Evolutionary conservation across 2,888 invertebrate species (phyloP), one percentile per base, ranked within the genome.

Genomic region (Lymantria monacha): DNA sequence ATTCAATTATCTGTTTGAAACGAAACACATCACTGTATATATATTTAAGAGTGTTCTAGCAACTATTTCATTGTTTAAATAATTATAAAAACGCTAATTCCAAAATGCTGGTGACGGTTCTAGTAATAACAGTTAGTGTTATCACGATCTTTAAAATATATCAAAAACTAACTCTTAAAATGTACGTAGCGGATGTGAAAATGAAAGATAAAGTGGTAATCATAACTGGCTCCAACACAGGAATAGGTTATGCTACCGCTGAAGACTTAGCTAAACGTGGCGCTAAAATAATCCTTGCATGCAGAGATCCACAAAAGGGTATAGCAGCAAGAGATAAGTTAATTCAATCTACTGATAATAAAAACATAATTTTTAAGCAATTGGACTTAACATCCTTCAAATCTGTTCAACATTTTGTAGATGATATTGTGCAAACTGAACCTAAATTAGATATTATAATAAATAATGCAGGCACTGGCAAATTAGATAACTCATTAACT

Each of bases 381-480:
- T 82, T 96, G 42, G 95, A 97, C 76, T 78, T 97, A 47, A 92
- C 95, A 7, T 95, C 95, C 0, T 92, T 94, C 56, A 92, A 93
- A 66, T 96, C 96, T 0, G 92, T 96, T 11, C 92, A 96, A 11
- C 93, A 93, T 56, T 98, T 98, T 77, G 96, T 96, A 0, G 92
- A 93, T 5, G 94, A 95, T 56, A 93, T 98, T 42, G 91, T 94
- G 30, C 90, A 92, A 69, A 93, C 92, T 0, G 96, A 96, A 79
- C 70, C 83, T 10, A 92, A 89, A 70, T 78, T 97, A 43, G 94
- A 97, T 78, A 94, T 97, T 10, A 83, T 97, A 11, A 93, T 97
- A 51, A 96, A 97, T 79, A 97, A 97, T 76, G 97, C 97, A 2
- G 97, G 97, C 3, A 95, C 94, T 0, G 93, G 95, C 57, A 92